A percentile compares a stretch with the other conserved stretches of the same genome.
Conservation (phyloP, 2,888 invertebrate genomes). For the Pecten maximus region DNA sequence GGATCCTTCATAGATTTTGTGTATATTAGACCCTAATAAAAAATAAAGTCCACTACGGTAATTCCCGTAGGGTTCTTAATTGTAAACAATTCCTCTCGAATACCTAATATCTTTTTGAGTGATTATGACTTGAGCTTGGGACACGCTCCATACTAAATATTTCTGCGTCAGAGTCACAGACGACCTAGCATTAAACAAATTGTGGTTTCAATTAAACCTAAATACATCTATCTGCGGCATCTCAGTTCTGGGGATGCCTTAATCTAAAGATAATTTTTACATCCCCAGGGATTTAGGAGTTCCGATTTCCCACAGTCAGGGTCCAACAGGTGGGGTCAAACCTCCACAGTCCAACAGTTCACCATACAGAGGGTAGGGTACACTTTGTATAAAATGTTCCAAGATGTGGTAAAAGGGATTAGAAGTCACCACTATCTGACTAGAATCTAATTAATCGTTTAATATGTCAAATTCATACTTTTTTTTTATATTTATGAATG, state of each 20-base stretch:
- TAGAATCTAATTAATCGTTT: neutral
- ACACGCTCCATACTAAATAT: neutral
- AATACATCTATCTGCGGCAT: neutral
- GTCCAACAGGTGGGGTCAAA: neutral
- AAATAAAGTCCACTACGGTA: too few species aligned
- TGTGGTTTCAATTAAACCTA: neutral
- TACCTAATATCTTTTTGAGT: neutral
- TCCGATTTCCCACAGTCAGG: neutral
- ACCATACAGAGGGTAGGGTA: too few species aligned
- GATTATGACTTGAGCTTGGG: neutral
- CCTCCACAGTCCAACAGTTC: neutral
- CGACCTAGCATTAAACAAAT: neutral
- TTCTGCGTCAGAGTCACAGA: neutral
- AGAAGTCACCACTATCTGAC: too few species aligned
- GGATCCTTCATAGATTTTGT: too few species aligned
- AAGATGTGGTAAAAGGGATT: too few species aligned
- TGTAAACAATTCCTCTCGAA: neutral
- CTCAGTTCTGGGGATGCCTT: neutral
- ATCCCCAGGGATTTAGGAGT: neutral
- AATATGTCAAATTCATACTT: too few species aligned
- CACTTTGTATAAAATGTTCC: too few species aligned
- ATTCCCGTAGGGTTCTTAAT: too few species aligned
- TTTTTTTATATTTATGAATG: too few species aligned
- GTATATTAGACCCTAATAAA: too few species aligned
- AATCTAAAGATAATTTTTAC: conserved; percentile 13